These are phyloP conservation scores for Chirona hameri DNA, from an alignment of 2,888 invertebrate genomes.

Conservation along the genomic window DNA sequence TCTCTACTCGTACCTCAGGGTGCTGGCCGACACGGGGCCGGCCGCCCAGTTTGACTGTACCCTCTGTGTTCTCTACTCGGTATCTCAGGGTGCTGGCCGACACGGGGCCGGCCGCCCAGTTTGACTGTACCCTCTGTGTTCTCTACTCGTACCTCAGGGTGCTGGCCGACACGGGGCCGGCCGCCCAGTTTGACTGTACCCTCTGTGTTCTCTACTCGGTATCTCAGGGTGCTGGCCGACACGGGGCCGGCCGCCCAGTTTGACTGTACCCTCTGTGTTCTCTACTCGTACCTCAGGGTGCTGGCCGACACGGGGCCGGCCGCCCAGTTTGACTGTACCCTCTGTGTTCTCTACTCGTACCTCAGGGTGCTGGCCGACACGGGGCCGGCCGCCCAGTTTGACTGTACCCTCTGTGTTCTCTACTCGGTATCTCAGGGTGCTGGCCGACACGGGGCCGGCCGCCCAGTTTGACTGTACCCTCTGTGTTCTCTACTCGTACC, in stretches of 20 bases:
- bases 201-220: too few relatives aligned
- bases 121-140: too few relatives aligned
- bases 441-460: slow-evolving; percentile 72
- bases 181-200: slow-evolving; percentile 51
- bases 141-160: slow-evolving; percentile 51
- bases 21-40: slow-evolving; percentile 75
- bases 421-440: slow-evolving; percentile 55
- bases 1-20: slow-evolving; percentile 46
- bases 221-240: slow-evolving; percentile 70
- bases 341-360: too few relatives aligned
- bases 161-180: slow-evolving; percentile 73
- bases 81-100: slow-evolving; percentile 70
- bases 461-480: slow-evolving; percentile 48
- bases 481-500: too few relatives aligned
- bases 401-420: too few relatives aligned
- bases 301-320: slow-evolving; percentile 75
- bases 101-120: slow-evolving; percentile 62
- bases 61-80: too few relatives aligned
- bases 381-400: slow-evolving; percentile 60
- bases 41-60: slow-evolving; percentile 53
- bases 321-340: slow-evolving; percentile 48
- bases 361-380: slow-evolving; percentile 72
- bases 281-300: slow-evolving; percentile 51
- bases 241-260: slow-evolving; percentile 61
- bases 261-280: too few relatives aligned